Evolutionary conservation across 2,113 vertebrate species (phyloP).

Genomic region (Malurus cyaneus): DNA sequence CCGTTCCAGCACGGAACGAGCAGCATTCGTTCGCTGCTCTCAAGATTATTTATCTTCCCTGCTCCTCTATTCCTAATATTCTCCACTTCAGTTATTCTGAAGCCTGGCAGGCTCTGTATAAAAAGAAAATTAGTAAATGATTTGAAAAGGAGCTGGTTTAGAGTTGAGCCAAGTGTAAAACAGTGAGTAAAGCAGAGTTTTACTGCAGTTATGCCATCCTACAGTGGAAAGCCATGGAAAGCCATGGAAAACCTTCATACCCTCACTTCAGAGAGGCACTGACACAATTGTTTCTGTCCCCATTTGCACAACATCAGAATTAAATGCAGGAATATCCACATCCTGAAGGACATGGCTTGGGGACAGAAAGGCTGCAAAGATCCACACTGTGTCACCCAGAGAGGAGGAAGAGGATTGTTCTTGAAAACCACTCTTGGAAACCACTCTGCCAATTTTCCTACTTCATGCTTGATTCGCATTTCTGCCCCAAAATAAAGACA

Average conservation of each 20-base stretch:
- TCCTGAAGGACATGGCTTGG: neutral
- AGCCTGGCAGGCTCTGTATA: neutral
- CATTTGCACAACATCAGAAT: neutral
- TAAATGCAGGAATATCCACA: neutral
- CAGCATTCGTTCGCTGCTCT: neutral
- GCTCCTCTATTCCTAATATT: neutral
- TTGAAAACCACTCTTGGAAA: neutral
- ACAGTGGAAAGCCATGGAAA: neutral
- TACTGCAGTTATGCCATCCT: neutral
- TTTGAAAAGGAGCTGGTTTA: neutral
- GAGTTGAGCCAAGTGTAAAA: neutral
- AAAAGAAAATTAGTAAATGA: neutral
- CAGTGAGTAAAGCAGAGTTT: neutral
- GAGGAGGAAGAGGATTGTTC: neutral
- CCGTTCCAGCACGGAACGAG: neutral
- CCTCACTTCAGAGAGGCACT: neutral
- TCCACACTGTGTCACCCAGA: fast-evolving
- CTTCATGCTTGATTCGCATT: neutral
- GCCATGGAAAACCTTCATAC: neutral
- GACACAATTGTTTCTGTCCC: fast-evolving
- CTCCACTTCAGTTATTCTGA: constrained; percentile 3
- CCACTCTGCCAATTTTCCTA: neutral
- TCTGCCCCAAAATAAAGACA: neutral
- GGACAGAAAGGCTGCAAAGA: neutral
- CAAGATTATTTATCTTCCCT: constrained; percentile 25